phyloP scores from a whole-genome alignment of 2,113 vertebrate species.

The Lonchura striata region DNA sequence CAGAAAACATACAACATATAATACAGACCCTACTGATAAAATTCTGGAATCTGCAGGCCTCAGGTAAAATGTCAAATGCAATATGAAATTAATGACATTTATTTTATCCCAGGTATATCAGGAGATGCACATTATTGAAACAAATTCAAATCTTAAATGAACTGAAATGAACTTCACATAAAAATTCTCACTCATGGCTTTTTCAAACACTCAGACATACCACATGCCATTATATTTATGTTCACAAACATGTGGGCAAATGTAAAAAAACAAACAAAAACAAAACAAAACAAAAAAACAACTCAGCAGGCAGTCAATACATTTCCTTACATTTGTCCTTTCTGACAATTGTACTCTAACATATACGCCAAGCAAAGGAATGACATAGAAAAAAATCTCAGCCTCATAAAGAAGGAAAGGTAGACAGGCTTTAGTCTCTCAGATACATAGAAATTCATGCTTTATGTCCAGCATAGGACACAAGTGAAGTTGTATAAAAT shows the following conservation, averaged over 20 bases:
- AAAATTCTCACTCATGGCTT: neutral
- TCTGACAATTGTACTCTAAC: neutral
- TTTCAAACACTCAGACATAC: neutral
- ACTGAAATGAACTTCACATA: neutral
- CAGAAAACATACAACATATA: neutral
- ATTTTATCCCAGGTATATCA: neutral
- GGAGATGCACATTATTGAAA: neutral
- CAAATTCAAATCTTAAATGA: neutral
- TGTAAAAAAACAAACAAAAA: neutral
- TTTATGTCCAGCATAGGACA: neutral
- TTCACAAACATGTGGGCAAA: neutral
- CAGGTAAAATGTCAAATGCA: neutral
- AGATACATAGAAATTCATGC: neutral
- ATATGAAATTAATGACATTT: neutral
- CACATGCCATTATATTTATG: neutral
- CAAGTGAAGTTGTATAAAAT: neutral
- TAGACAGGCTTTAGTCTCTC: neutral
- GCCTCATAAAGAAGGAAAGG: neutral
- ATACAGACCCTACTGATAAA: neutral
- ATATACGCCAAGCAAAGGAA: neutral
- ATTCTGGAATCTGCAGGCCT: neutral
- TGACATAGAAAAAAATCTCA: neutral
- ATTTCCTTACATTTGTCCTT: neutral
- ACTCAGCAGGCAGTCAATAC: neutral
- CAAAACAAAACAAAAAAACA: too few relatives aligned